Evolutionary conservation across 2,888 invertebrate genomes (phyloP).

Genomic region (Hirtodrosophila duncani): DNA sequence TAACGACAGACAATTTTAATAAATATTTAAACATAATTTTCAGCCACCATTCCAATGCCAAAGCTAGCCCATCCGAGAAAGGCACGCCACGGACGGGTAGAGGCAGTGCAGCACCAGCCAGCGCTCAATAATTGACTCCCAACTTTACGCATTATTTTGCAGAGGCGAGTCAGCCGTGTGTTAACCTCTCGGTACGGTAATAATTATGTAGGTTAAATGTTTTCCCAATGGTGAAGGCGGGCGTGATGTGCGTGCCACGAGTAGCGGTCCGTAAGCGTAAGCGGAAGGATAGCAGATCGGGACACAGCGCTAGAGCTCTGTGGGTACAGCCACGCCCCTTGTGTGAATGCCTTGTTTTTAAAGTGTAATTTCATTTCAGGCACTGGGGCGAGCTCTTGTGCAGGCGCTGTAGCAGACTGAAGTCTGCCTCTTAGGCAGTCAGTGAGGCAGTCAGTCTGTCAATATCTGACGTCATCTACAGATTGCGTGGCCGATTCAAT

Average conservation of each 20-base stretch:
- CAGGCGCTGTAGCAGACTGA: slow-evolving; percentile 16
- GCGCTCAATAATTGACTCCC: slow-evolving; percentile 52
- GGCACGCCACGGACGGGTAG: too few species aligned
- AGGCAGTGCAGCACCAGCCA: slow-evolving; percentile 11
- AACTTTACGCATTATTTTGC: slow-evolving; percentile 54
- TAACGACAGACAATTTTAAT: slow-evolving; percentile 17
- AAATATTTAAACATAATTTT: slow-evolving; percentile 61
- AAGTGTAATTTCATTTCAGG: slow-evolving; percentile 37
- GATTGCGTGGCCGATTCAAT: slow-evolving; percentile 61
- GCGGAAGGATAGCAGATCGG: too few species aligned
- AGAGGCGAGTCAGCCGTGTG: slow-evolving; percentile 16
- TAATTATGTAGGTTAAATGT: slow-evolving; percentile 68
- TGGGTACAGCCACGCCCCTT: slow-evolving; percentile 1
- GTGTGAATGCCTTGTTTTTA: slow-evolving; percentile 39
- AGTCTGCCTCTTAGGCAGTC: slow-evolving; percentile 27
- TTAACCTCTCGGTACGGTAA: slow-evolving; percentile 40
- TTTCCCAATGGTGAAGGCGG: slow-evolving; percentile 43
- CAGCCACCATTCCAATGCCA: slow-evolving; percentile 15
- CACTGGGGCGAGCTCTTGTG: slow-evolving; percentile 18
- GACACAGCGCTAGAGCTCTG: neutral
- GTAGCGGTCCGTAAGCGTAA: slow-evolving; percentile 18
- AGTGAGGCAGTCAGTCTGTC: slow-evolving; percentile 14
- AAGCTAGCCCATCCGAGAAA: too few species aligned
- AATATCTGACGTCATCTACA: slow-evolving; percentile 65
- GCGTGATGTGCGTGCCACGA: slow-evolving; percentile 44